A percentile compares a stretch with the other conserved stretches of the same genome.
These are phyloP conservation scores for Octomys mimax DNA, from an alignment of 2,797 vertebrate genomes.

Conservation along the genomic window DNA sequence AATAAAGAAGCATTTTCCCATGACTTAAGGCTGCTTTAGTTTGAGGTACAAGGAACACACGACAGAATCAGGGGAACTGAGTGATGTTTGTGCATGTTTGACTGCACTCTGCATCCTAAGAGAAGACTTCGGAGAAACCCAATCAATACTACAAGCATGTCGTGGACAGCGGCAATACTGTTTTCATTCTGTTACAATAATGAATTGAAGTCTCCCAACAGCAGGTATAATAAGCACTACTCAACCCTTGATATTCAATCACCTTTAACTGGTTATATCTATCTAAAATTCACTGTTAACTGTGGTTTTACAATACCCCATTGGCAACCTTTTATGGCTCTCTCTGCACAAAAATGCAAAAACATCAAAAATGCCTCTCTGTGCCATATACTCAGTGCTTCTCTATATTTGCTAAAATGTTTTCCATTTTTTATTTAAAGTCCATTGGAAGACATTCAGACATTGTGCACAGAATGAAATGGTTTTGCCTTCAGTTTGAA, in stretches of 20 bases:
- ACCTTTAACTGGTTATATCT: constrained; percentile 91
- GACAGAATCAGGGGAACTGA: constrained; percentile 88
- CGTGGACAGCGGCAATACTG: constrained; percentile 84
- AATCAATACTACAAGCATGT: constrained; percentile 92
- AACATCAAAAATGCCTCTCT: constrained; percentile 78
- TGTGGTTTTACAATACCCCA: constrained; percentile 81
- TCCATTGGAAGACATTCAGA: constrained; percentile 69
- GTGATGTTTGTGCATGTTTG: constrained; percentile 90
- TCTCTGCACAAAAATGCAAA: constrained; percentile 82
- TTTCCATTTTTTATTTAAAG: constrained; percentile 79
- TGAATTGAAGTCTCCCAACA: constrained; percentile 92
- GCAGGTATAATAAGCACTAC: constrained; percentile 92
- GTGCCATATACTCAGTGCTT: constrained; percentile 5
- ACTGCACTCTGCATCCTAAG: constrained; percentile 93
- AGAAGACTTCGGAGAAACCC: constrained; percentile 90
- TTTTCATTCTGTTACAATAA: constrained; percentile 90
- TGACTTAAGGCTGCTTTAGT: constrained; percentile 91
- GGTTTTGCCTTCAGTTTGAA: constrained; percentile 73
- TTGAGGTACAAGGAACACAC: constrained; percentile 88
- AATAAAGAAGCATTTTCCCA: constrained; percentile 88
- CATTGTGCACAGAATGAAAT: constrained; percentile 70
- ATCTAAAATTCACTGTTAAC: constrained; percentile 83
- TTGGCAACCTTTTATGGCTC: constrained; percentile 79
- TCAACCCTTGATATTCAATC: constrained; percentile 93
- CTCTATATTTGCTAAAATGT: constrained; percentile 64